phyloP scores from a whole-genome alignment of 2,888 invertebrate species.

The Chloromyia formosa region DNA sequence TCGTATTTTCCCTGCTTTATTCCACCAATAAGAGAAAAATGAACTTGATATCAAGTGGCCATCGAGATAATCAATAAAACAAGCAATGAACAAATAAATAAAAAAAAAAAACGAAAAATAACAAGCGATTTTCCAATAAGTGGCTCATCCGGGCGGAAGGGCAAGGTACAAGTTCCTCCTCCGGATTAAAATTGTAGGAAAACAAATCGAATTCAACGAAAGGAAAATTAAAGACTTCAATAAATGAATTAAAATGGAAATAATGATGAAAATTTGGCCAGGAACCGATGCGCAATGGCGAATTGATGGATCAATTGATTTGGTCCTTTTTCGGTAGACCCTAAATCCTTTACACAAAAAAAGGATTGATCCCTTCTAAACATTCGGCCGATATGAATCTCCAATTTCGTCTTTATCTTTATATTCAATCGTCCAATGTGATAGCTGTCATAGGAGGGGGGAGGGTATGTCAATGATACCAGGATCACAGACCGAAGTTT shows the following conservation, averaged over 20 bases:
- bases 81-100: too few relatives aligned
- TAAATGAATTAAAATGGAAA: too few relatives aligned
- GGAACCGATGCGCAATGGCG: background rate
- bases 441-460: background rate
- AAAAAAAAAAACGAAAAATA: too few relatives aligned
- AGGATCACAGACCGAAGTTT: background rate
- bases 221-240: conserved; percentile 38
- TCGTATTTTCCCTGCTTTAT: too few relatives aligned
- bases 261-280: too few relatives aligned
- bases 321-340: conserved; percentile 39
- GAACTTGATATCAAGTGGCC: background rate
- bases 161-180: too few relatives aligned
- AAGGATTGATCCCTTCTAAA: conserved; percentile 38
- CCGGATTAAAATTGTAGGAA: too few relatives aligned
- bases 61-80: too few relatives aligned
- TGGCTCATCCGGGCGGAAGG: too few relatives aligned
- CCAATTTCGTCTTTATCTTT: background rate
- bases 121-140: too few relatives aligned
- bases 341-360: background rate
- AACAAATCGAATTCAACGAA: too few relatives aligned
- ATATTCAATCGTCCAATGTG: background rate
- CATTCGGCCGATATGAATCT: conserved; percentile 6
- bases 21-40: background rate
- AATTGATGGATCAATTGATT: conserved; percentile 49
- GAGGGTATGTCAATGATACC: background rate